Base-by-base conservation (phyloP, 2,888 invertebrate species). In the Brassicogethes aeneus region DNA sequence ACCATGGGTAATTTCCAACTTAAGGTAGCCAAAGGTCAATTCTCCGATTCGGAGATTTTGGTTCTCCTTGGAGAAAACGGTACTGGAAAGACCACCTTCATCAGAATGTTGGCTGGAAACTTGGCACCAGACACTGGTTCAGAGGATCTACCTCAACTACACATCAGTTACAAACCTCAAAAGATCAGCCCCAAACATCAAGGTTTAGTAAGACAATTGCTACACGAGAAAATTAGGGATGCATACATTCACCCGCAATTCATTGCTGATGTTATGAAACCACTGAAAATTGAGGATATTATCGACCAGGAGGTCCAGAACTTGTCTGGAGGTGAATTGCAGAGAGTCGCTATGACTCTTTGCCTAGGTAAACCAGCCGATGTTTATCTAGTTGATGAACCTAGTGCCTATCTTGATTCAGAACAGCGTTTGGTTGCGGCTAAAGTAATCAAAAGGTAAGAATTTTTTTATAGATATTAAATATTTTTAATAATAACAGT, bases 361-460 rank as follows among this genome's bases (percentile, higher is more conserved):
- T 99, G 99, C 61, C 76, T 99, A 14, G 99, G 99, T 36, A 97
- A 96, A 69, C 97, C 97, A 0, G 99, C 99, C 0, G 96, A 97
- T 70, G 97, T 99, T 2, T 99, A 99, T 69, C 80, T 99, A 15
- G 90, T 99, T 56, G 99, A 99, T 63, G 99, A 99, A 70, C 97
- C 97, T 0, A 97, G 96, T 10, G 99, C 99, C 34, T 99, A 99
- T 70, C 74, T 99, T 47, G 99, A 99, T 70, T 99, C 99, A 2
- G 99, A 99, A 64, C 99, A 99, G 71, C 99, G 99, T 93, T 76
- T 99, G 40, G 93, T 97, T 43, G 96, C 97, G 46, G 97, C 99
- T 54, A 97, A 97, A 77, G 97, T 99, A 60, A 97, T 97, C 53
- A 97, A 97, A 69, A 77, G 95, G 90, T 91, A 59, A 51, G 16